Percentiles rank a stretch among this genome's conserved stretches.
Conservation (phyloP, 2,113 vertebrate genomes). For the Cynocephalus volans region DNA sequence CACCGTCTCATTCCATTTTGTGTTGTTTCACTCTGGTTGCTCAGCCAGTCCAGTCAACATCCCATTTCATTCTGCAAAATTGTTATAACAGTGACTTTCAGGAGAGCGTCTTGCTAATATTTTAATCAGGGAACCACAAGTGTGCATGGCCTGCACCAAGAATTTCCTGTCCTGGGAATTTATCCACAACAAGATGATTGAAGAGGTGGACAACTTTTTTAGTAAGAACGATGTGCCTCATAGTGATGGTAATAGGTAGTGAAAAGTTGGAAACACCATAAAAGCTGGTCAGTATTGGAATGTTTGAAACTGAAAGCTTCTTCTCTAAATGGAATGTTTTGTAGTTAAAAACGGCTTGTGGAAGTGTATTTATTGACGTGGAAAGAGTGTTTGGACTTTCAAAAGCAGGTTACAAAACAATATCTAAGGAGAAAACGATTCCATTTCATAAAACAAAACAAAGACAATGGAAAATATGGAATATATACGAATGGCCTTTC, state of each 20-base stretch:
- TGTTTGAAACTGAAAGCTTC: background rate
- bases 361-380: slow-evolving; percentile 36
- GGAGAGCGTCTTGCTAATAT: background rate
- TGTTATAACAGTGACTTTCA: background rate
- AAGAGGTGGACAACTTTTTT: slow-evolving; percentile 15
- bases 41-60: background rate
- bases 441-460: background rate
- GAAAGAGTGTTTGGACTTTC: background rate
- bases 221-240: slow-evolving; percentile 8
- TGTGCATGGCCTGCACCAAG: background rate
- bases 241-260: background rate
- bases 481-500: background rate
- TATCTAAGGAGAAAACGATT: background rate
- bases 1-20: background rate
- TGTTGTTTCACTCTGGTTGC: background rate
- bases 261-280: slow-evolving; percentile 35
- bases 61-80: background rate
- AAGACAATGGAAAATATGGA: background rate
- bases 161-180: slow-evolving; percentile 30
- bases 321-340: background rate
- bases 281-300: background rate
- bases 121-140: background rate
- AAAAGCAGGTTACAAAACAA: background rate
- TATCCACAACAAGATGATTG: background rate
- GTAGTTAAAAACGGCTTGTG: background rate